Evolutionary conservation across 2,888 invertebrate species (phyloP), one percentile per base, ranked within the genome.

Genomic region (Andrena trimmerana): DNA sequence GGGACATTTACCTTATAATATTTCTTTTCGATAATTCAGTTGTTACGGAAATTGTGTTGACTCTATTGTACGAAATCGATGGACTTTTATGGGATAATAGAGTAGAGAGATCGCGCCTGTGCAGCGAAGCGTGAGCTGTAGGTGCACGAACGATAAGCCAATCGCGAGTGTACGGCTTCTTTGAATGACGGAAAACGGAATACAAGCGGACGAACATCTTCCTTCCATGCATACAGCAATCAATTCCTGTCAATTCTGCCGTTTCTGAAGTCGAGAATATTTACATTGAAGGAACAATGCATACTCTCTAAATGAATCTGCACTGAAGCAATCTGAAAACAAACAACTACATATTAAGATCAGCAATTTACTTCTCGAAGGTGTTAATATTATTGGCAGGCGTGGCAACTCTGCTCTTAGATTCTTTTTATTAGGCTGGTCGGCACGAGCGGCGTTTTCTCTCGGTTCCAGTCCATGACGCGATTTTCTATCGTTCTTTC

Each of bases 121-220:
- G 10, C 36, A 69, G 10, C 8, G 36, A 57, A 13, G 27, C 54
- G n/a, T 62, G 42, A 8, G 10, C n/a, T 20, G 59, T 69, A 62
- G 70, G 77, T 81, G 20, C 33, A 77, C 60, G 82, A 29, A 70
- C 81, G 59, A 81, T 73, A 82, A 83, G 69, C 82, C 73, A 77
- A 60, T 81, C 52, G 29, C 50, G 42, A 29, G 27, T 4, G 29
- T 73, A 77, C 24, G 83, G 69, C 82, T 77, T 77, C 66, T 70
- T 82, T 82, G 82, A 83, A 69, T 77, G 83, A 57, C 72, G 70
- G 70, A 72, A 66, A 83, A 48, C 54, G 59, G 54, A 81, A 83
- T 65, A 59, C 27, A 36, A 73, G 16, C 6, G 33, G 62, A 82
- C 81, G 74, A 82, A 75, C 66, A 82, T 74, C 67, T 71, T 63